Evolutionary conservation across 1,140 invertebrate genomes (phyloP), one percentile per base, ranked within the genome.

Genomic region (Drosophila santomea): DNA sequence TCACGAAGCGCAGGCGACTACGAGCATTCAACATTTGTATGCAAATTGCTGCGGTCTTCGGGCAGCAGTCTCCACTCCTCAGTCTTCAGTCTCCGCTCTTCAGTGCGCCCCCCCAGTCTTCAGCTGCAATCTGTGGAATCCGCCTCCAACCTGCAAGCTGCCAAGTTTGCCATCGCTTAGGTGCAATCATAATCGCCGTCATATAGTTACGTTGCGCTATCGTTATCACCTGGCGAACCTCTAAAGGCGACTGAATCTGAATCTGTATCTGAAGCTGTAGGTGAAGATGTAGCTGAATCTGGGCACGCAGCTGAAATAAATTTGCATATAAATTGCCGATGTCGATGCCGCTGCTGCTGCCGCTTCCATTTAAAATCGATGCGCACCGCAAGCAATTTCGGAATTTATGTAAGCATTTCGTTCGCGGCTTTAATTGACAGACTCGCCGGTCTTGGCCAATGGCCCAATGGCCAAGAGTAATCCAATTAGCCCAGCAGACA

Each of bases 391-490:
- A 88, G 84, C 84, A 88, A 88, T 88, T 88, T 88, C 71, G 59
- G 84, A 89, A 88, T 88, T 88, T 88, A 88, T 88, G 84, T 89
- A 89, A 89, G 80, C 84, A 88, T 88, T 89, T 88, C 84, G 80
- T 78, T 88, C 80, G 84, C 84, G 75, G 77, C 78, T 89, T 88
- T 83, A 89, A 88, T 88, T 88, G 83, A 88, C 83, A 84, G 76
- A 77, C 60, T 78, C 67, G 72, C 52, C 52, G 67, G 75, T 54
- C 47, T 45, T 56, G 69, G 41, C 25, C 39, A 48, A 15, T 38
- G 28, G 32, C 17, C 25, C 39, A 48, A 15, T 38, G 28, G 32
- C 17, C 17, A 39, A 48, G 38, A 17, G 73, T 88, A 88, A 89
- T 88, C 84, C 84, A 88, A 88, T 88, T 88, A 88, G 84, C 80